Conservation (phyloP, 2,888 invertebrate genomes). For the Lottia scabra region DNA sequence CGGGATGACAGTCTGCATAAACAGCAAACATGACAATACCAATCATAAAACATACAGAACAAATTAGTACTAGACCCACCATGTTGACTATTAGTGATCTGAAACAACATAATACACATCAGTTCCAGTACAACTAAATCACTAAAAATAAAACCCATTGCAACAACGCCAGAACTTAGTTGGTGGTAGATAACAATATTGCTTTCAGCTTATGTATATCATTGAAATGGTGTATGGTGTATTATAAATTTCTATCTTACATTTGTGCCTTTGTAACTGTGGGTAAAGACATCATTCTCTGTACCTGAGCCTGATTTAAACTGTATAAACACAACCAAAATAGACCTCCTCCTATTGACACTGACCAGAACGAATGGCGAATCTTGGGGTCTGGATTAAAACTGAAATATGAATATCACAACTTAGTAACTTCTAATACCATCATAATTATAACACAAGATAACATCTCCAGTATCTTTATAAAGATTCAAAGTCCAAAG, state of each 20-base stretch:
- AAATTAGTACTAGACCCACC: slow-evolving; percentile 80
- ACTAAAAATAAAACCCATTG: too few species aligned
- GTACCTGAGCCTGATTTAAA: slow-evolving; percentile 92
- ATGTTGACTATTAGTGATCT: slow-evolving; percentile 82
- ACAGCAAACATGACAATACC: slow-evolving; percentile 86
- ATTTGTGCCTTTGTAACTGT: slow-evolving; percentile 78
- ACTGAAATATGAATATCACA: neutral
- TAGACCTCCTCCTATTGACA: slow-evolving; percentile 31
- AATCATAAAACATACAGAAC: slow-evolving; percentile 85
- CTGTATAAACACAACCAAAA: slow-evolving; percentile 70
- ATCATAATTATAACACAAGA: too few species aligned
- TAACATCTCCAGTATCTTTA: too few species aligned
- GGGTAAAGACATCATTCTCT: slow-evolving; percentile 89
- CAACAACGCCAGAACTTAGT: too few species aligned
- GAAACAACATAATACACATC: slow-evolving; percentile 22
- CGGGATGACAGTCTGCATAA: slow-evolving; percentile 87
- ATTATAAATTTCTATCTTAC: neutral
- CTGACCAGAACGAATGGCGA: slow-evolving; percentile 37
- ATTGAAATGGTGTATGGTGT: neutral
- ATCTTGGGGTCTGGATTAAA: slow-evolving; percentile 32
- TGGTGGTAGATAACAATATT: too few species aligned
- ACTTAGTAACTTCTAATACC: too few species aligned
- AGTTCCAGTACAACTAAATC: neutral
- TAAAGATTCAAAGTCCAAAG: too few species aligned
- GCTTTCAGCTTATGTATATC: too few species aligned